A percentile compares a stretch with the other conserved stretches of the same genome.
Evolutionary conservation across 2,113 vertebrate genomes (phyloP).

Genomic region (Mastomys coucha): DNA sequence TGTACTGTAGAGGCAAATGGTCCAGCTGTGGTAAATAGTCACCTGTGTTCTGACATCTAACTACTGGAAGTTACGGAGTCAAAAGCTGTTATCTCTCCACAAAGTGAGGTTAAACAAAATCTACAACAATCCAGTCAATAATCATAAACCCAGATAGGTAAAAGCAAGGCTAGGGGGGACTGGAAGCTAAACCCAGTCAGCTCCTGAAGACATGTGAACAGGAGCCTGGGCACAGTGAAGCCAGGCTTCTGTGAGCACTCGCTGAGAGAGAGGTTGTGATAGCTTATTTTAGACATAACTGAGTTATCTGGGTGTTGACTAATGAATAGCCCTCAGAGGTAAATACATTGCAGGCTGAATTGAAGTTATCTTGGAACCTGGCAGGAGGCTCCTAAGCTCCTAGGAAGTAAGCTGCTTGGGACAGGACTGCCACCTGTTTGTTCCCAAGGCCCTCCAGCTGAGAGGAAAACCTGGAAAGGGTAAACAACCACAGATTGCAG

Average conservation of each 20-base stretch:
- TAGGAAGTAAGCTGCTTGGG: neutral
- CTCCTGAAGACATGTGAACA: neutral
- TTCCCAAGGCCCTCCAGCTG: neutral
- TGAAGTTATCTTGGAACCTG: neutral
- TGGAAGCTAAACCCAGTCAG: neutral
- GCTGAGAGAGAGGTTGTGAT: neutral
- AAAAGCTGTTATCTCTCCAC: neutral
- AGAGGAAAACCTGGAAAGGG: neutral
- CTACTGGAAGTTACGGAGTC: neutral
- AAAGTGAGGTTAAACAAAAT: neutral
- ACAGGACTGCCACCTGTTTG: neutral
- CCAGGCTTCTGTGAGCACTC: neutral
- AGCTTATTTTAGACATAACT: neutral
- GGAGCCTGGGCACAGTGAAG: neutral
- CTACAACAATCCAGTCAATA: neutral
- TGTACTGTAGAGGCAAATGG: neutral
- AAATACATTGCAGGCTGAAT: neutral
- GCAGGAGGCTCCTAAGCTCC: neutral
- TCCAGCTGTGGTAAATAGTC: neutral
- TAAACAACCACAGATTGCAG: too few species aligned
- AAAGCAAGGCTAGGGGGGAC: neutral
- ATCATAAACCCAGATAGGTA: slow-evolving; percentile 14
- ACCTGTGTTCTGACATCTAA: neutral
- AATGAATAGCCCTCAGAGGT: neutral
- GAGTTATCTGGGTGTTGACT: neutral